Evolutionary conservation across 2,113 vertebrate species (phyloP), one percentile per base, ranked within the genome.

Genomic region (Eptatretus burgeri): DNA sequence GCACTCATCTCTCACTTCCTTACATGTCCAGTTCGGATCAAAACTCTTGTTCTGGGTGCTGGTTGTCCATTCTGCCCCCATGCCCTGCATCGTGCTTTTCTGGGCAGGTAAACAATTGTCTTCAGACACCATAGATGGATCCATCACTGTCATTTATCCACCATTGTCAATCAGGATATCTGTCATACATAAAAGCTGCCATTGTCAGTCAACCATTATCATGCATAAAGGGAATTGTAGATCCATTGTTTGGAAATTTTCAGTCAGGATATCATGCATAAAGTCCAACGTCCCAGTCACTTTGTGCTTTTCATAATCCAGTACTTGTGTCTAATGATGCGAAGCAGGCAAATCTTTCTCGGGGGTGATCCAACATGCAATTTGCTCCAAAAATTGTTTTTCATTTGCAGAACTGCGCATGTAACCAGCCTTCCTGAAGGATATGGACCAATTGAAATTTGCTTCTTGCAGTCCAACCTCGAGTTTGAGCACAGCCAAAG

Each of bases 1-100:
- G 85, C 85, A 5, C 79, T 98, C 64, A 71, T 94, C 66, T 80
- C 79, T 73, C 87, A 91, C 69, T 86, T 83, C 72, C 75, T 98
- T 13, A 77, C 88, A 68, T 72, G 71, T 67, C 82, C 82, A 0
- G 56, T 98, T 50, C 91, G 84, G 73, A 72, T 93, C 68, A 77
- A 75, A 5, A 73, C 78, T 0, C 1, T 98, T 64, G 66, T 98
- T 68, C 77, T 86, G 60, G 87, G 88, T 1, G 27, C 27, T 41
- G 77, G 74, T 69, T 89, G 91, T 71, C 82, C 82, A 0, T 94
- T 80, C 64, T 86, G 77, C 67, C 70, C 70, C 9, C 74, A 81
- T 50, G 81, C 74, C 20, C 79, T 80, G 79, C 67, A 67, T 60
- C 78, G 91, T 73, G 83, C 91, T 2, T 9, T 98, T 66, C 66